phyloP scores from a whole-genome alignment of 2,797 vertebrate genomes.

The Chelon auratus region DNA sequence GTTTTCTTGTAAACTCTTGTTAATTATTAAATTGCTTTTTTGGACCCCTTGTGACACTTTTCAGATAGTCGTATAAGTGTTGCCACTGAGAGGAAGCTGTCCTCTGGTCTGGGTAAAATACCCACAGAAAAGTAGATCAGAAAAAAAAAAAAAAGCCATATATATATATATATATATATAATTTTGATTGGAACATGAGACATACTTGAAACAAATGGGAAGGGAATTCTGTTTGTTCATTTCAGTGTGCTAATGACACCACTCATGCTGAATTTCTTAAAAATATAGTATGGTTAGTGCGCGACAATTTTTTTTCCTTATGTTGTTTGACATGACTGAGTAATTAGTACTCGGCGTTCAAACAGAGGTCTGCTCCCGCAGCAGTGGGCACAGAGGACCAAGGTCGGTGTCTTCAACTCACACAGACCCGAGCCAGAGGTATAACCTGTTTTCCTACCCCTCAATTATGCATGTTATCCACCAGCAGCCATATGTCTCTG shows the following conservation, averaged over 20 bases:
- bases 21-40: conserved; percentile 87
- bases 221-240: not conserved
- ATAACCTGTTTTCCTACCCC: conserved; percentile 82
- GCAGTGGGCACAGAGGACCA: conserved; percentile 61
- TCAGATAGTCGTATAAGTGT: conserved; percentile 77
- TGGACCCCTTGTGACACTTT: conserved; percentile 77
- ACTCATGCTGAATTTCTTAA: conserved; percentile 2
- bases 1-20: conserved; percentile 87
- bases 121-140: conserved; percentile 8
- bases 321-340: conserved; percentile 58
- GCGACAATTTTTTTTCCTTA: conserved; percentile 35
- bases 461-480: conserved; percentile 86
- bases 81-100: conserved; percentile 47
- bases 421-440: conserved; percentile 66
- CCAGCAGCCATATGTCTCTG: conserved; percentile 85
- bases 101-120: conserved; percentile 37
- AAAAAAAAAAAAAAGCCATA: not conserved
- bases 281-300: conserved; percentile 25
- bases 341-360: conserved; percentile 70
- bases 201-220: not conserved
- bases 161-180: not conserved
- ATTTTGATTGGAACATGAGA: no score
- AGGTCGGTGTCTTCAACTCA: conserved; percentile 70
- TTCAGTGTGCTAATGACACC: not conserved
- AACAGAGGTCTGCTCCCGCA: conserved; percentile 60